phyloP scores from a whole-genome alignment of 2,113 vertebrate species.

The Noturus placidus region DNA sequence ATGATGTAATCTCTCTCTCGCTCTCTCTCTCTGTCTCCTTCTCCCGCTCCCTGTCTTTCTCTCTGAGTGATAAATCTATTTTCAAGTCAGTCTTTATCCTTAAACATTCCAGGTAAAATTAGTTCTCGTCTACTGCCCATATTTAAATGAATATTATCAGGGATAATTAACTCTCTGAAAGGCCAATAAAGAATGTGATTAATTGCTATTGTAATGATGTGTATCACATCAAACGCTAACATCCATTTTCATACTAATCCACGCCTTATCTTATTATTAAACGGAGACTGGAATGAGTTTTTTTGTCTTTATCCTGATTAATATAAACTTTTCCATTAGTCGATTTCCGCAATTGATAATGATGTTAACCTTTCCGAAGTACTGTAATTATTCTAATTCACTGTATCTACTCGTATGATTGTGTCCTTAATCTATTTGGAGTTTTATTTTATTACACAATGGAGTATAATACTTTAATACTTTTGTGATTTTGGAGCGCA shows the following conservation, averaged over 20 bases:
- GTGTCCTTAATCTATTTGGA: not conserved
- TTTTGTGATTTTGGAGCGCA: too few relatives aligned
- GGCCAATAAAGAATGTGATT: slow-evolving; percentile 43
- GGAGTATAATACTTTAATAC: not conserved
- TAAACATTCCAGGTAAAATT: slow-evolving; percentile 31
- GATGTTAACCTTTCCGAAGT: not conserved
- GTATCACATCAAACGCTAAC: slow-evolving; percentile 41
- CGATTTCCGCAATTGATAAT: not conserved
- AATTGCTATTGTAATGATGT: slow-evolving; percentile 52
- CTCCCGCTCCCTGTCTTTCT: not conserved
- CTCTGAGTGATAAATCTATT: slow-evolving; percentile 30
- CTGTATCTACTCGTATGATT: not conserved
- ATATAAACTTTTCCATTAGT: slow-evolving; percentile 3
- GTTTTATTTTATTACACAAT: too few relatives aligned
- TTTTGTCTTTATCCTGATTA: slow-evolving; percentile 8
- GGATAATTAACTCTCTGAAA: slow-evolving; percentile 42
- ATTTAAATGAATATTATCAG: slow-evolving; percentile 42
- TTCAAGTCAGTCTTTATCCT: slow-evolving; percentile 22
- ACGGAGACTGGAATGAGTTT: slow-evolving; percentile 1
- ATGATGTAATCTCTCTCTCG: slow-evolving; percentile 17
- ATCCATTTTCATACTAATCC: slow-evolving; percentile 45
- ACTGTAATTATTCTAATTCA: not conserved
- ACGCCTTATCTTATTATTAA: slow-evolving; percentile 46
- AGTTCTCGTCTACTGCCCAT: slow-evolving; percentile 32
- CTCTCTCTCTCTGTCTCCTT: slow-evolving; percentile 12